These are phyloP conservation scores for Gobionotothen gibberifrons DNA, from an alignment of 2,797 vertebrate genomes.

Conservation along the genomic window DNA sequence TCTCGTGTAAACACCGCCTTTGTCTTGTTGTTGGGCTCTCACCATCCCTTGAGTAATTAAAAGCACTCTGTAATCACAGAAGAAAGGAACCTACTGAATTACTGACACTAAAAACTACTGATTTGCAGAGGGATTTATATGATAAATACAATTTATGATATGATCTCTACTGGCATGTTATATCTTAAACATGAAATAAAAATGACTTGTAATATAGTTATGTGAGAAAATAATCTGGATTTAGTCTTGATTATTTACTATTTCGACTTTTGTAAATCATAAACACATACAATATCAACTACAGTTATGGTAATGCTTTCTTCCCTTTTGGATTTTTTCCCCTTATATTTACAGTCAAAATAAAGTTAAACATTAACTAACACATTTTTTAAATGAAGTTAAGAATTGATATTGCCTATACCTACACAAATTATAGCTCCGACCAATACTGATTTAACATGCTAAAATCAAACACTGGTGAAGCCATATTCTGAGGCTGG, in stretches of 20 bases:
- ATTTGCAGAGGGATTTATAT: slow-evolving; percentile 23
- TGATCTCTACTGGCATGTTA: neutral
- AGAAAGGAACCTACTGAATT: slow-evolving; percentile 45
- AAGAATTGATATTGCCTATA: no score
- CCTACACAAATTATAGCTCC: no score
- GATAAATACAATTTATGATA: neutral
- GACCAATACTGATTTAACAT: no score
- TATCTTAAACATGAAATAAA: neutral
- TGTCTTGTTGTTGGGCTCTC: slow-evolving; percentile 49
- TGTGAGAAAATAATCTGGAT: neutral
- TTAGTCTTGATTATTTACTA: neutral
- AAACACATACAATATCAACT: neutral
- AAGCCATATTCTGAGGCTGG: no score
- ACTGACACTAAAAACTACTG: slow-evolving; percentile 39
- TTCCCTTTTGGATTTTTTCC: neutral
- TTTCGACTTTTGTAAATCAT: neutral
- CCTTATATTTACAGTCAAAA: neutral
- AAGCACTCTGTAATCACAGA: slow-evolving; percentile 46
- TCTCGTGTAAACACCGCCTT: neutral
- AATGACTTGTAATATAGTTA: neutral
- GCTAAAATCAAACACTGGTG: no score
- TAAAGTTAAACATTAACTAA: no score
- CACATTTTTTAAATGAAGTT: no score
- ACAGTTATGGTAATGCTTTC: neutral
- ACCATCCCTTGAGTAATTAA: slow-evolving; percentile 61